These are phyloP conservation scores for Prinia subflava DNA, from an alignment of 2,113 vertebrate genomes.

Conservation along the genomic window DNA sequence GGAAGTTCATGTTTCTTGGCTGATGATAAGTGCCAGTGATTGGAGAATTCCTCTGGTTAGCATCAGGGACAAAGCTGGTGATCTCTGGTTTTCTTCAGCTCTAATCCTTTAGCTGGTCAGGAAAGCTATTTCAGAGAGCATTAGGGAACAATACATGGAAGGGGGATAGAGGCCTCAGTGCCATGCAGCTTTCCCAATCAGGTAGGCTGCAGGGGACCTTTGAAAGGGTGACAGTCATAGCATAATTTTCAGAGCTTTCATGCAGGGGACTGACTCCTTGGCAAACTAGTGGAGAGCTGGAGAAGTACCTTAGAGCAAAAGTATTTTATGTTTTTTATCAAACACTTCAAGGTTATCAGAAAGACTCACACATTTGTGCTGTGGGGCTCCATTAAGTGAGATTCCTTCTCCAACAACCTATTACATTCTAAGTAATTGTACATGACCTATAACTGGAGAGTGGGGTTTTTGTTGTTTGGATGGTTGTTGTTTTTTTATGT, in stretches of 20 bases:
- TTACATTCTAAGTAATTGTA: not conserved
- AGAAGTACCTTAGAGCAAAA: conserved; percentile 10
- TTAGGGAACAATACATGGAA: not conserved
- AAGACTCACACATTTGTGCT: not conserved
- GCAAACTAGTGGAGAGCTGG: not conserved
- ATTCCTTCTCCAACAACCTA: not conserved
- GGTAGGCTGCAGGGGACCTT: not conserved
- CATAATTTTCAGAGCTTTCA: not conserved
- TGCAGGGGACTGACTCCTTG: not conserved
- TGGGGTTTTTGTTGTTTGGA: not conserved
- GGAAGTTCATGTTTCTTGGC: not conserved
- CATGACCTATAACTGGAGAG: not conserved
- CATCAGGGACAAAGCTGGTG: not conserved
- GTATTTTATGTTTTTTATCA: conserved; percentile 5
- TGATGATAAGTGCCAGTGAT: not conserved
- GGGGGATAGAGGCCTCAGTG: not conserved
- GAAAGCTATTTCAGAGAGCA: not conserved
- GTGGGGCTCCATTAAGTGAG: not conserved
- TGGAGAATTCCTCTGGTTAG: conserved; percentile 13
- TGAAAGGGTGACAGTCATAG: not conserved
- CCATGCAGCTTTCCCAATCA: not conserved
- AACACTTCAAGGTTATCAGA: conserved; percentile 30
- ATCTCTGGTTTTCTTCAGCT: conserved; percentile 41
- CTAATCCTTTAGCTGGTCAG: not conserved
- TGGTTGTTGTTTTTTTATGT: too few species aligned